Percentiles rank a stretch among this genome's conserved stretches.
These are phyloP conservation scores for Chanos chanos DNA, from an alignment of 2,797 vertebrate genomes.

Conservation along the genomic window DNA sequence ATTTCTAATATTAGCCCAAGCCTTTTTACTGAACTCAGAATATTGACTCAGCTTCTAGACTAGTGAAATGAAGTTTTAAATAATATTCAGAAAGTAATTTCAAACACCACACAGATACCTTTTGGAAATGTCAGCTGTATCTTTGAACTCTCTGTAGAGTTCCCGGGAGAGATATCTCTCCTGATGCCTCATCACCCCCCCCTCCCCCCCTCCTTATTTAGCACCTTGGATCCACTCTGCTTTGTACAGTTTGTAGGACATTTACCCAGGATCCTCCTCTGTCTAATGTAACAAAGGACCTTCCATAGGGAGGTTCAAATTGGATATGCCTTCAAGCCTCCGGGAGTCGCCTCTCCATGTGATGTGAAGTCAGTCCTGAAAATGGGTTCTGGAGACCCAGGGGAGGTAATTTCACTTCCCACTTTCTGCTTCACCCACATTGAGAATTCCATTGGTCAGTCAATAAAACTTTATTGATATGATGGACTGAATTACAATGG, in stretches of 20 bases:
- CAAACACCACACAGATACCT: no score
- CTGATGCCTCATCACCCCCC: no score
- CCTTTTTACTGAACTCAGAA: no score
- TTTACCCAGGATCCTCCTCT: neutral
- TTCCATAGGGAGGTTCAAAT: neutral
- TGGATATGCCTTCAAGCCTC: neutral
- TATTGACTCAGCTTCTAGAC: no score
- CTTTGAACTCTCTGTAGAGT: no score
- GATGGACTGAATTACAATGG: neutral
- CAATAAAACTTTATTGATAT: slow-evolving; percentile 7
- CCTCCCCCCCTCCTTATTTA: neutral
- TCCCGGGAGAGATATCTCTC: no score
- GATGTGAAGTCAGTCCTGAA: neutral
- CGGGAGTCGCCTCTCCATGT: neutral
- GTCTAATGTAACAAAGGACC: neutral
- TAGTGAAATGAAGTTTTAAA: no score
- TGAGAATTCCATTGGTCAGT: neutral
- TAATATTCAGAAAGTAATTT: no score
- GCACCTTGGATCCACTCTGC: no score
- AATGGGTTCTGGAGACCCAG: neutral
- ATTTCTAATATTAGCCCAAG: no score
- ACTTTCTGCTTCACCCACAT: no score
- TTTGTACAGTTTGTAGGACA: neutral
- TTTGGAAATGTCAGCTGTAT: no score
- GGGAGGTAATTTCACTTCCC: neutral